Evolutionary conservation across 2,797 vertebrate genomes (phyloP), one percentile per base, ranked within the genome.

Genomic region (Argya squamiceps): DNA sequence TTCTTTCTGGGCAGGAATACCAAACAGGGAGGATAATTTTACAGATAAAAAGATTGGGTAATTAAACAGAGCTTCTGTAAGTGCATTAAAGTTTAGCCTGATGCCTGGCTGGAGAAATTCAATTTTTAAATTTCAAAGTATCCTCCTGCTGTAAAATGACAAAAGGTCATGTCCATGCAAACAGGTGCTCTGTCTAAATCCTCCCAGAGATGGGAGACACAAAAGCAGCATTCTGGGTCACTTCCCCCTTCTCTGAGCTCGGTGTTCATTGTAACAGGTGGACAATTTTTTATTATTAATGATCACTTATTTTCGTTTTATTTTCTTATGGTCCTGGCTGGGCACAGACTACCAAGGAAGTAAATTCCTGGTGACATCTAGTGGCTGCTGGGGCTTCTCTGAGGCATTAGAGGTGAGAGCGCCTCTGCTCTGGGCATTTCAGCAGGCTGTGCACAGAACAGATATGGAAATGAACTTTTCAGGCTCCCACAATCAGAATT

Each of bases 331-430:
- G n/a, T 63, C n/a, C 20, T 0, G 0, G 23, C 3, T 69, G 68
- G 21, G 34, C 36, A 37, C 6, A 56, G 50, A 6, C 8, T 27
- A 36, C 41, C 26, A 37, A 75, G 70, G 76, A 59, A 69, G 34
- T 89, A 93, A 96, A 95, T 81, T 85, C 47, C 37, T 87, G 93
- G 78, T 96, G 97, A 97, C 97, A 96, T 94, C 97, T 97, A 94
- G 94, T 85, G 97, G 96, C 84, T 50, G 84, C 64, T 85, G 71
- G 73, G 60, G 60, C 69, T 62, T 56, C 1, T 7, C 77, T 18
- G 84, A 11, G 67, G 23, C 24, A 1, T 6, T 1, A 15, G 36
- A 34, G 82, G 53, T 15, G 36, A 52, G 64, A 27, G 24, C 6
- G 12, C 13, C 43, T 47, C 27, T 3, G 4, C 58, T 62, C 22